Base-by-base conservation (phyloP, 2,888 invertebrate genomes). In the Diabrotica balteata region DNA sequence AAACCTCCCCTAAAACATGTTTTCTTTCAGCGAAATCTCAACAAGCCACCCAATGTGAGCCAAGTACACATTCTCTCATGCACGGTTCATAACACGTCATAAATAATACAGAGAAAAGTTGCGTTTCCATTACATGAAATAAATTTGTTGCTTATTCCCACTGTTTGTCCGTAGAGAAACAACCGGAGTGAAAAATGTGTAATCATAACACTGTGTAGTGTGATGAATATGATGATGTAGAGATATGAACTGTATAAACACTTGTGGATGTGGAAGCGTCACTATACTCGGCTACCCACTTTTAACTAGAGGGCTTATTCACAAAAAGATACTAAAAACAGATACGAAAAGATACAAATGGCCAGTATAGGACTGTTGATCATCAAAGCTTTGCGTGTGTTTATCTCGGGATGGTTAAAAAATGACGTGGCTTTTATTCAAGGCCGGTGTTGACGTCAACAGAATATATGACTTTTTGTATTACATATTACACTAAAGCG, bases 171-270 rank as follows among this genome's bases (percentile, higher is more conserved):
- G 7, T 10, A 57, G 43, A 6, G 22, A 11, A 55, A 17, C 53
- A 44, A 49, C 43, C 57, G 32, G 49, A 71, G 72, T 70, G 73
- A 68, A 68, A 74, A 76, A 73, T 74, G 72, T 70, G 73, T 75
- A 74, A 76, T 76, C 76, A 75, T 72, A 68, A 71, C 76, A 71
- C 72, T 73, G 72, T 70, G 72, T 66, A 64, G 68, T 58, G 63
- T 58, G 64, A 65, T 74, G 76, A 76, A 76, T 74, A 69, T 69
- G 70, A 72, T 70, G 73, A 74, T 74, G 72, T 70, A 66, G 71
- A 75, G 75, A 75, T 75, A 75, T 71, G 69, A 66, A 68, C 75
- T 75, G 70, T 67, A 73, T 73, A 75, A 75, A 75, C 76, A 76
- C 76, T 75, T 75, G 73, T 73, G 73, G 72, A 62, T 61, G 51